A percentile compares a stretch with the other conserved stretches of the same genome.
phyloP scores from a whole-genome alignment of 1,140 invertebrate species.

The Calosoma granatense region DNA sequence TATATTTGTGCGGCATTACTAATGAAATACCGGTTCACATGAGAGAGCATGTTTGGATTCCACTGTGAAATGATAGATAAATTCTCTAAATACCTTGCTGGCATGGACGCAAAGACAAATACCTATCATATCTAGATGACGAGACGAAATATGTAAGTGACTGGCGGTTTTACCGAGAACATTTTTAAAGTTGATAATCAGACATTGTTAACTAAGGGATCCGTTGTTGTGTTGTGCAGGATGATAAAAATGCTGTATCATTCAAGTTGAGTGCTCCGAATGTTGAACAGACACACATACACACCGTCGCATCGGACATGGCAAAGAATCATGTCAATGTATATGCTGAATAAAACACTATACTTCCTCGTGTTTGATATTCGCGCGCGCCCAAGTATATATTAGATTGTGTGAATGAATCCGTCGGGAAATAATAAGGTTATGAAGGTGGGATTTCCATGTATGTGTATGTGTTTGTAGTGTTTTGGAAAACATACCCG shows the following conservation, averaged over 20 bases:
- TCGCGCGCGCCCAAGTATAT: too few relatives aligned
- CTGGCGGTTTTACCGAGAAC: background rate
- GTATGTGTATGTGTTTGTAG: too few relatives aligned
- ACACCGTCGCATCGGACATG: background rate
- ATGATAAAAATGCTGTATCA: background rate
- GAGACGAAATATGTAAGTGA: background rate
- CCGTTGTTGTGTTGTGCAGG: background rate
- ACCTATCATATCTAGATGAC: background rate
- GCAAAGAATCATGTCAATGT: too few relatives aligned
- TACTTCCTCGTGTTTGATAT: too few relatives aligned
- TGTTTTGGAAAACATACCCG: slow-evolving; percentile 43
- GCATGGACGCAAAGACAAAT: slow-evolving; percentile 20
- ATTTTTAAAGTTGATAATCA: slow-evolving; percentile 2
- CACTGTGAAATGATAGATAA: too few relatives aligned
- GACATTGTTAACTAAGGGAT: slow-evolving; percentile 6
- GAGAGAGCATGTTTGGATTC: too few relatives aligned
- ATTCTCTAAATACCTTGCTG: slow-evolving; percentile 18
- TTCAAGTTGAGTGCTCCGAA: background rate
- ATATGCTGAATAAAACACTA: too few relatives aligned
- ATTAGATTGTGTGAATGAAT: too few relatives aligned
- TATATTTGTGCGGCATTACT: too few relatives aligned
- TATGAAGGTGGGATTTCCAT: too few relatives aligned
- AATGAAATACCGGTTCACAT: too few relatives aligned
- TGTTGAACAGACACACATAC: background rate
- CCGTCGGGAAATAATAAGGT: too few relatives aligned